These are phyloP conservation scores for Suricata suricatta DNA, from an alignment of 2,113 vertebrate species.

Conservation along the genomic window DNA sequence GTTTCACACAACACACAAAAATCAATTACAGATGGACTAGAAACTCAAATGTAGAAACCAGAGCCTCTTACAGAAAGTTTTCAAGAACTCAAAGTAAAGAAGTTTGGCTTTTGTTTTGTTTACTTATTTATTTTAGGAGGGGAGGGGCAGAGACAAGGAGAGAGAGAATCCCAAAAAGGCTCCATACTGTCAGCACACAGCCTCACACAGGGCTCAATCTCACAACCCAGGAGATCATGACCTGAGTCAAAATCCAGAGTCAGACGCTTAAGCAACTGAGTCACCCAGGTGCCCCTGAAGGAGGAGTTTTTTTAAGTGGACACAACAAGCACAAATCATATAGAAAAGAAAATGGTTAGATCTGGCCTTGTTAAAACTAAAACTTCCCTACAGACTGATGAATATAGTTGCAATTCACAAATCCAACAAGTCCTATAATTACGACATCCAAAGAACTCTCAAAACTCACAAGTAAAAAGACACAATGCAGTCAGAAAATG, in stretches of 20 bases:
- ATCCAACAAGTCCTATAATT: not conserved
- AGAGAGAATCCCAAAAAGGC: no score
- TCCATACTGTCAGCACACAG: no score
- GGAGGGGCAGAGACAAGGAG: no score
- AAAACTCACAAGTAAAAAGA: not conserved
- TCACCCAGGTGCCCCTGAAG: no score
- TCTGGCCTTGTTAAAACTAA: not conserved
- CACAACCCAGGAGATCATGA: no score
- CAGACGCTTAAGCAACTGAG: no score
- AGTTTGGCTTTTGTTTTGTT: no score
- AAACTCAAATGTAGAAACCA: not conserved
- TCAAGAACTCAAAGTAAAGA: not conserved
- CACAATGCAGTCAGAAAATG: not conserved
- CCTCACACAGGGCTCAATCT: no score
- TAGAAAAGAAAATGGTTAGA: not conserved
- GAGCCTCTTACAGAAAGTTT: not conserved
- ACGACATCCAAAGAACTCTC: not conserved
- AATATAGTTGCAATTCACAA: not conserved
- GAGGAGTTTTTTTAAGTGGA: slow-evolving; percentile 19
- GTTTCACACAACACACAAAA: not conserved
- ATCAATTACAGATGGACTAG: not conserved
- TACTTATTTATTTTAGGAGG: no score
- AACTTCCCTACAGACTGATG: not conserved
- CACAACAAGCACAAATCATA: not conserved
- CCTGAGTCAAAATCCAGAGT: no score